These are phyloP conservation scores for Holothuria scabra DNA, from an alignment of 53 echinoderm and acorn worm species.

Conservation along the genomic window DNA sequence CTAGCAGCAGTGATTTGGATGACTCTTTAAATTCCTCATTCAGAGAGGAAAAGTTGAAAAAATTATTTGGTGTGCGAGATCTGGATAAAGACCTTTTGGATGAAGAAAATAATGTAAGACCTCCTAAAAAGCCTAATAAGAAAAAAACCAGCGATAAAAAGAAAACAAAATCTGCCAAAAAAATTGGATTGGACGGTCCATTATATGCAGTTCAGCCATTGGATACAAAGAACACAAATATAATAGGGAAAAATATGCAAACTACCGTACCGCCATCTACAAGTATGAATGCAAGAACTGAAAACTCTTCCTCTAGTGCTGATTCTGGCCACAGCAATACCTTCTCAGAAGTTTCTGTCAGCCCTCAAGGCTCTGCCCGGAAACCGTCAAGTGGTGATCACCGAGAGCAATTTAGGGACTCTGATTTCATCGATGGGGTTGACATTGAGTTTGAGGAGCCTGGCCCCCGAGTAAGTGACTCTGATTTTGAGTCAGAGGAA, in stretches of 20 bases:
- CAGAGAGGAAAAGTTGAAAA: conserved; percentile 34
- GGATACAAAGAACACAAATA: not conserved
- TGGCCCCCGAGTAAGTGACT: conserved; percentile 33
- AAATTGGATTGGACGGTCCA: not conserved
- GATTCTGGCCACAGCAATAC: conserved; percentile 31
- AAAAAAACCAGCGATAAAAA: not conserved
- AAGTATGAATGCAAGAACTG: not conserved
- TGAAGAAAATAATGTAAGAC: conserved; percentile 7
- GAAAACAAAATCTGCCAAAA: not conserved
- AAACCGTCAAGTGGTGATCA: conserved; percentile 1
- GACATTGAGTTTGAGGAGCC: conserved; percentile 27
- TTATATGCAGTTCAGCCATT: conserved; percentile 3
- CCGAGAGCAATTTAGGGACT: conserved; percentile 23
- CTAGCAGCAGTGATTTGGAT: not conserved
- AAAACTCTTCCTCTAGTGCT: conserved; percentile 34
- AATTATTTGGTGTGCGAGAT: conserved; percentile 21
- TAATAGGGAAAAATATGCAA: conserved; percentile 9
- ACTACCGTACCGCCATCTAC: not conserved
- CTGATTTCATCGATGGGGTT: conserved; percentile 41
- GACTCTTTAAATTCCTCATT: conserved; percentile 1
- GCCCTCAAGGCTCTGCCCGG: conserved; percentile 15
- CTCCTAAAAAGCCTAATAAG: not conserved
- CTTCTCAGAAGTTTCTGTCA: not conserved
- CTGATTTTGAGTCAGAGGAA: conserved; percentile 53
- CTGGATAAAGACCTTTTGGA: conserved; percentile 2